Base-by-base conservation (phyloP, 2,113 vertebrate species). In the Brienomyrus brachyistius region DNA sequence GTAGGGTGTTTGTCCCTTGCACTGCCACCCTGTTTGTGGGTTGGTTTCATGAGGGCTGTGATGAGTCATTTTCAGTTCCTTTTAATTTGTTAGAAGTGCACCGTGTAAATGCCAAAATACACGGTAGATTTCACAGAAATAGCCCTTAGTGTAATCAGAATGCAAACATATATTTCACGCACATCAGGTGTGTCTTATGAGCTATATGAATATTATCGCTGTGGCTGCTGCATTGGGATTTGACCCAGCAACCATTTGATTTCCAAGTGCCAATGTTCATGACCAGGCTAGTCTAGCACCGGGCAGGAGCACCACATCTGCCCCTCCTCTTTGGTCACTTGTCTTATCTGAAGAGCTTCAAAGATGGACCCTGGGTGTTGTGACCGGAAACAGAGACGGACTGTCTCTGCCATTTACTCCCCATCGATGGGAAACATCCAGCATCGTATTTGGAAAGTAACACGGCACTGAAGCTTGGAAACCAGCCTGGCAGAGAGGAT, bases 61-160 rank as follows among this genome's bases (percentile, higher is more conserved):
- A 80, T 80, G 74, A 80, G 74, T 80, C 74, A 80, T 80, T 80
- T 43, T 80, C 74, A 80, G 35, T 80, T 80, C 74, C 35, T 43
- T 43, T 80, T 40, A 19, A 40, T 43, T 80, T 40, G 3, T 80
- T 17, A 19, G 13, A 40, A 80, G 74, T 80, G 74, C 74, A 80
- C 74, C 6, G 31, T 40, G 70, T 31, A 77, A 77, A 77, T 77
- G 70, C 31, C 70, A 40, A 35, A 77, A 77, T 13, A 77, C 27
- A 31, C 10, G 40, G 43, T 80, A 43, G 13, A 11, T 40, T 80
- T 80, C 74, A 80, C 74, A 43, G 74, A 80, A 80, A 80, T 35
- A 40, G 35, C 74, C 74, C 35, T 19, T 6, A 19, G 74, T 19
- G 15, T 43, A 80, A 40, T 15, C 35, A 43, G 27, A 70, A 80